Base-by-base conservation (phyloP, 2,888 invertebrate species). In the Oithona nana region DNA sequence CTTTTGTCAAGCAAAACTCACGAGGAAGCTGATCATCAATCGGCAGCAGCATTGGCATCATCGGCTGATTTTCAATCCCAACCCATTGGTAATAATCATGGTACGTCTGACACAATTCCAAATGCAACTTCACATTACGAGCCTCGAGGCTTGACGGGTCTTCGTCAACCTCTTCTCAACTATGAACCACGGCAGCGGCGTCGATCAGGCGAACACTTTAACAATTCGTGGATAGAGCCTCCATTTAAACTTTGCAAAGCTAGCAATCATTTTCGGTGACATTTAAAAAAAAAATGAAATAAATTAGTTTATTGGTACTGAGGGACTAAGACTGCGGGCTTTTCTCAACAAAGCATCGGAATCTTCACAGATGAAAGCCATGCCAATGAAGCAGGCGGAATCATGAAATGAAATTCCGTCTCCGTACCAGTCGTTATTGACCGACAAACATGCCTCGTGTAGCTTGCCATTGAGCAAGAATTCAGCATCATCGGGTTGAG, bases 401-500 rank as follows among this genome's bases (percentile, higher is more conserved):
- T 62, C 62, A 24, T 62, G 62, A 55, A 55, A 62, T 3, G 26
- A n/a, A n/a, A 62, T 56, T 56, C 62, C 62, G 31, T 62, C 62
- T 13, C 26, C 31, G 26, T 62, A 62, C 62, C 62, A 62, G 31
- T 62, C 49, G 28, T 62, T 62, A 24, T 62, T 54, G 1, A 62
- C 30, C 8, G 62, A 28, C 39, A 62, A 16, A 31, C 62, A 62
- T 20, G 62, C 62, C 26, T 62, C 62, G 1, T 48, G 48, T 20
- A 28, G 56, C 3, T 39, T 56, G 1, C 22, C n/a, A 20, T 62
- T 54, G 3, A 62, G 62, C 16, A 62, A 28, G 26, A 57, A 62
- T 31, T 62, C 62, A 20, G 62, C 62, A 62, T 62, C 56, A 26
- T 62, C 62, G 6, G 62, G 62, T 39, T 62, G 62, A 13, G 62